Conservation (phyloP, 2,888 invertebrate genomes). For the Labia minor region DNA sequence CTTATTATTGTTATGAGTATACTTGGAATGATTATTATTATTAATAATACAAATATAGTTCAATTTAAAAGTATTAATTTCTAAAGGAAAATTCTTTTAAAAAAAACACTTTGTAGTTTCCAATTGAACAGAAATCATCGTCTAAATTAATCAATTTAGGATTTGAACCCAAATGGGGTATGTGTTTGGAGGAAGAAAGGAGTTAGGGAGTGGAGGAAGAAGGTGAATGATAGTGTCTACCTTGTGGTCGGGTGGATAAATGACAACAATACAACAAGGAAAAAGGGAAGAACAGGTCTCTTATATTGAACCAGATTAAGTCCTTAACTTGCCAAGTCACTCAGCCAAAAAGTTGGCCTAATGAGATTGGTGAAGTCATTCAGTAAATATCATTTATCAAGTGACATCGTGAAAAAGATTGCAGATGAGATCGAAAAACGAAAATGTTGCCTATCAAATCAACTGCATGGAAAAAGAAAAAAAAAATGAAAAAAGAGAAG, state of each 20-base stretch:
- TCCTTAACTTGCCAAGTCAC: not conserved
- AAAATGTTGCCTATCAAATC: not conserved
- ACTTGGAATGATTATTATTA: too few species aligned
- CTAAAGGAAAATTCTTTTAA: too few species aligned
- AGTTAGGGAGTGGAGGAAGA: not conserved
- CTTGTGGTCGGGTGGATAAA: not conserved
- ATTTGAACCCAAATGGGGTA: not conserved
- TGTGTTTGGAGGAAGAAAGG: too few species aligned
- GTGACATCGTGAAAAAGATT: constrained; percentile 1
- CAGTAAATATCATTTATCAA: constrained; percentile 7
- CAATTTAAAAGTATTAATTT: too few species aligned
- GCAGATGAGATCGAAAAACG: not conserved
- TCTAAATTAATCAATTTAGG: not conserved
- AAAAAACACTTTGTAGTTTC: too few species aligned
- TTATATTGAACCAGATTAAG: not conserved
- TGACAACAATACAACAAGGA: not conserved
- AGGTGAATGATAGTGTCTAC: not conserved
- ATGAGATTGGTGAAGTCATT: not conserved
- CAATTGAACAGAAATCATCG: not conserved
- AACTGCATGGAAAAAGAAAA: not conserved
- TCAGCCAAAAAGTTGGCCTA: not conserved
- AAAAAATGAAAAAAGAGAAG: too few species aligned
- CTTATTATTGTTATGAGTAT: too few species aligned
- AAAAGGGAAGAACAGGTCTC: not conserved
- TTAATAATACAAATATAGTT: too few species aligned